Conservation (phyloP, 2,888 invertebrate genomes). For the Ditylenchus weischeri region DNA sequence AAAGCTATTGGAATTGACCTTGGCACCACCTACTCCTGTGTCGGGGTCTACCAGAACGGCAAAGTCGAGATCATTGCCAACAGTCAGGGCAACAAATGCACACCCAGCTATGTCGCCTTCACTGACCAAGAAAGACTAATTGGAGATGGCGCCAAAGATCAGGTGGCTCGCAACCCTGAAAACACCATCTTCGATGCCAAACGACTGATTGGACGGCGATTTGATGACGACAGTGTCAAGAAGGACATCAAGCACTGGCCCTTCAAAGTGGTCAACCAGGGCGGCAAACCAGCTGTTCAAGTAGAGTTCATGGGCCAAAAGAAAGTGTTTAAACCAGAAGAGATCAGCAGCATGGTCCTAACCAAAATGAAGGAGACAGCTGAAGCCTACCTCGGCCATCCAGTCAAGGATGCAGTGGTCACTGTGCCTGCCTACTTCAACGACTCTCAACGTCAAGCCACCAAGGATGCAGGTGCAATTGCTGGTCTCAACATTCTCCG, state of each 20-base stretch:
- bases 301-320: conserved; percentile 80
- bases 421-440: too few relatives aligned
- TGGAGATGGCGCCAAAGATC: conserved; percentile 60
- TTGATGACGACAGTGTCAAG: conserved; percentile 71
- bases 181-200: too few relatives aligned
- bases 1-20: conserved; percentile 55
- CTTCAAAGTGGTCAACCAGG: conserved; percentile 63
- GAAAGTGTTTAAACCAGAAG: conserved; percentile 65
- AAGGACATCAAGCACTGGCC: conserved; percentile 81
- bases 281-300: conserved; percentile 63
- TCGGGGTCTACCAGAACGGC: too few relatives aligned
- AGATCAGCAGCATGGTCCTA: conserved; percentile 53
- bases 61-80: too few relatives aligned
- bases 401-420: too few relatives aligned
- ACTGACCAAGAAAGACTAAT: conserved; percentile 62
- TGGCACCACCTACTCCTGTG: conserved; percentile 51
- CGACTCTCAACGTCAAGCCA: too few relatives aligned
- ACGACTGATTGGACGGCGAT: too few relatives aligned
- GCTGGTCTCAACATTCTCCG: conserved; percentile 42
- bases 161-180: too few relatives aligned
- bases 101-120: conserved; percentile 63
- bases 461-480: too few relatives aligned
- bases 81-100: conserved; percentile 60
- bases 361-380: conserved; percentile 30
- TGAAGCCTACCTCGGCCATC: too few relatives aligned